These are phyloP conservation scores for Masticophis lateralis DNA, from an alignment of 2,797 vertebrate genomes.

Conservation along the genomic window DNA sequence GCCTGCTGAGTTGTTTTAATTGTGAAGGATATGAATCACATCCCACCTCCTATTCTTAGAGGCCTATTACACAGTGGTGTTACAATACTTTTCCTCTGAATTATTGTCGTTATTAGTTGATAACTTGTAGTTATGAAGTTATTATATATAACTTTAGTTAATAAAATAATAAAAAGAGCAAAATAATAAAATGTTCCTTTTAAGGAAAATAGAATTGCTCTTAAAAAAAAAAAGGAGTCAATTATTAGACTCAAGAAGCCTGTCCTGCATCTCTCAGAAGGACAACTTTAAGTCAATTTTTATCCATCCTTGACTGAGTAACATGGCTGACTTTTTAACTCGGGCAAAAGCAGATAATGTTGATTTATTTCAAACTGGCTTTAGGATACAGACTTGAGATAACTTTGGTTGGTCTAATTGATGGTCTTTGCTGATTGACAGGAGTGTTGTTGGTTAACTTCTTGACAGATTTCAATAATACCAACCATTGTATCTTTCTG, in stretches of 20 bases:
- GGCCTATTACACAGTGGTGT: background rate
- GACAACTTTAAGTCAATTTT: background rate
- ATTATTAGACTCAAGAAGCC: background rate
- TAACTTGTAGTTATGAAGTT: background rate
- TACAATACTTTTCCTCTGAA: background rate
- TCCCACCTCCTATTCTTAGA: background rate
- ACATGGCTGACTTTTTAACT: background rate
- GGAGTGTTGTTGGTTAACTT: background rate
- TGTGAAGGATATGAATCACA: background rate
- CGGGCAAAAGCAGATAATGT: background rate
- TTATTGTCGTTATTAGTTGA: background rate
- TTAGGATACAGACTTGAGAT: background rate
- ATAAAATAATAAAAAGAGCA: background rate
- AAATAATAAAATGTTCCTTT: background rate
- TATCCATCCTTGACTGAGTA: background rate
- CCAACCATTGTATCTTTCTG: background rate
- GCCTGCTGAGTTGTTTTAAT: background rate
- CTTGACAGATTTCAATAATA: background rate
- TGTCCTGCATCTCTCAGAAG: background rate
- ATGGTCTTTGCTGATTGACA: background rate
- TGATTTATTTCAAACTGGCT: background rate
- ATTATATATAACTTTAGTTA: background rate
- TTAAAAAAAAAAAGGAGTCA: background rate
- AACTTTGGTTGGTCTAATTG: background rate
- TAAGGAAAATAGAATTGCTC: background rate